phyloP scores from a whole-genome alignment of 2,888 invertebrate genomes.

The Chrysopilus asiliformis region DNA sequence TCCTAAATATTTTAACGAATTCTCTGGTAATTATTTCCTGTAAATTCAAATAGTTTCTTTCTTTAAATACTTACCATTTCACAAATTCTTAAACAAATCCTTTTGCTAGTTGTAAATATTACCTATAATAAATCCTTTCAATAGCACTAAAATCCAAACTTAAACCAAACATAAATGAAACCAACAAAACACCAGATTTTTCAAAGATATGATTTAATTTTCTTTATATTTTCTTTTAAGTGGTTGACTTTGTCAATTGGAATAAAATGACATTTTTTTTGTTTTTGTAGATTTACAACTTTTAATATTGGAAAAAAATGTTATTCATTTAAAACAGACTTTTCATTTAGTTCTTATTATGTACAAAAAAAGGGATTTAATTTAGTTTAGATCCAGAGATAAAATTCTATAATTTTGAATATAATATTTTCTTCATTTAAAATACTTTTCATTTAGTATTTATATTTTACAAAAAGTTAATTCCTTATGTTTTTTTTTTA shows the following conservation, averaged over 20 bases:
- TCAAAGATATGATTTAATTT: conserved; percentile 2
- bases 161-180: no score
- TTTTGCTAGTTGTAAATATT: not conserved
- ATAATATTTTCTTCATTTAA: not conserved
- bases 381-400: not conserved
- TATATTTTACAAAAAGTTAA: not conserved
- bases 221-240: not conserved
- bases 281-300: conserved; percentile 1
- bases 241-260: not conserved
- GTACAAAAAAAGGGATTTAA: conserved; percentile 1
- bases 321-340: conserved; percentile 3
- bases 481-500: no score
- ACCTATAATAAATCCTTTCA: not conserved
- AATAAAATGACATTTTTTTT: not conserved
- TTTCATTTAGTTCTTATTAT: not conserved
- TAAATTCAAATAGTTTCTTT: no score
- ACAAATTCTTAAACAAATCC: not conserved
- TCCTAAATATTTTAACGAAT: no score
- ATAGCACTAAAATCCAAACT: not conserved
- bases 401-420: not conserved
- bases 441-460: not conserved
- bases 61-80: no score
- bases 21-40: no score
- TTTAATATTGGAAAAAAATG: not conserved
- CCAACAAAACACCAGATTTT: not conserved